Percentiles rank a stretch among this genome's conserved stretches.
phyloP scores from a whole-genome alignment of 2,888 invertebrate genomes.

The Eudasyphora cyanicolor region DNA sequence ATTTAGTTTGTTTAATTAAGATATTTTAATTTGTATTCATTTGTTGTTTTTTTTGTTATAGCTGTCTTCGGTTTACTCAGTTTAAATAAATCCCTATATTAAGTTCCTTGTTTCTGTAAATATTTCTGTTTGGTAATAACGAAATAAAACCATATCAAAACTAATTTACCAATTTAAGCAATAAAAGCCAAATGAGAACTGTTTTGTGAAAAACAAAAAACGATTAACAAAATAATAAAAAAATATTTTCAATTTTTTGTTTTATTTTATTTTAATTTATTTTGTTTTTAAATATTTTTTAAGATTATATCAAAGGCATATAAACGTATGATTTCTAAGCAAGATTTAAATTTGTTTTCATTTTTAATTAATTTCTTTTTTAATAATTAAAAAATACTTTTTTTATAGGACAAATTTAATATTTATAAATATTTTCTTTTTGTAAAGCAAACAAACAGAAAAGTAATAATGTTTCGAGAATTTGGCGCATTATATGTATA shows the following conservation, averaged over 20 bases:
- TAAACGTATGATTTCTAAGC: slow-evolving; percentile 65
- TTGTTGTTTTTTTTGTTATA: slow-evolving; percentile 44
- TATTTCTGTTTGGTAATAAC: slow-evolving; percentile 35
- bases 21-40: slow-evolving; percentile 37
- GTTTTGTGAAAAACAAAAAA: slow-evolving; percentile 39
- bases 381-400: slow-evolving; percentile 42
- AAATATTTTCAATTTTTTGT: slow-evolving; percentile 21
- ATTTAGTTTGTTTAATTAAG: not conserved
- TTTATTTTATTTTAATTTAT: slow-evolving; percentile 36
- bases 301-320: slow-evolving; percentile 63
- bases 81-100: slow-evolving; percentile 57
- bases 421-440: not conserved
- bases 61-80: slow-evolving; percentile 53
- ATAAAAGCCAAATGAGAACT: slow-evolving; percentile 57
- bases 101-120: slow-evolving; percentile 51
- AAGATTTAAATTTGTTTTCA: slow-evolving; percentile 50
- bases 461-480: slow-evolving; percentile 23
- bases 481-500: slow-evolving; percentile 14
- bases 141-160: not conserved
- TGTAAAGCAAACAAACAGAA: slow-evolving; percentile 12
- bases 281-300: slow-evolving; percentile 55
- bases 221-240: slow-evolving; percentile 31
- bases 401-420: slow-evolving; percentile 16
- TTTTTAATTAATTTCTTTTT: slow-evolving; percentile 23
- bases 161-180: not conserved